Base-by-base conservation (phyloP, 2,113 vertebrate species). In the Myotis brandtii region DNA sequence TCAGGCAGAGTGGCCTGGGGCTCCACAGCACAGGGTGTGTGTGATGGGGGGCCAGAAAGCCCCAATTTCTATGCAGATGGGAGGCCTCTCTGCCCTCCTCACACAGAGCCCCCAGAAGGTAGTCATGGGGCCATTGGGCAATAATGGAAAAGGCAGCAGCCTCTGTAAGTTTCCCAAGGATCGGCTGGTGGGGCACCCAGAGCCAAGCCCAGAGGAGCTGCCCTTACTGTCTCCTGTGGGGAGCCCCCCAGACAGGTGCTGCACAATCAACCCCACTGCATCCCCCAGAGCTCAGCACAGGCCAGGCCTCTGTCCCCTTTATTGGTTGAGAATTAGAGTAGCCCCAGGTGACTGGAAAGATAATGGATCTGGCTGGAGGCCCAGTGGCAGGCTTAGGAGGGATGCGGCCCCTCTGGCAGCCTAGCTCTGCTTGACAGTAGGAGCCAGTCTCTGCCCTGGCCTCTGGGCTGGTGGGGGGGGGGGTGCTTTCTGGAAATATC, bases 231-330 rank as follows among this genome's bases (percentile, higher is more conserved):
- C 48, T 87, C 70, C 48, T 3, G 0, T 5, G 10, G 9, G 11
- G 79, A 54, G 3, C 17, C 32, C 17, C n/a, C 7, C 23, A 37
- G 46, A 66, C 30, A 9, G n/a, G n/a, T 25, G 0, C 23, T 0
- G 8, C 0, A 0, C 30, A 13, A 16, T 6, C 16, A 9, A 8
- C 76, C 23, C 0, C 3, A 64, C 86, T 37, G 34, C 1, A 1
- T 21, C 64, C 9, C 70, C 34, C 14, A 13, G 30, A 3, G 32
- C 34, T 46, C 87, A 30, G 1, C 40, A 8, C 13, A 2, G 25
- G 11, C 48, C 46, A 10, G 73, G 75, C 40, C 23, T 48, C 25
- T 0, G 5, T 54, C 43, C 34, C 23, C 32, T 46, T 66, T 84
- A 66, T 4, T 0, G 0, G 37, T 52, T 37, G 10, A 86, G 62